Conservation (phyloP, 2,888 invertebrate genomes). For the Thysanoteuthis rhombus region DNA sequence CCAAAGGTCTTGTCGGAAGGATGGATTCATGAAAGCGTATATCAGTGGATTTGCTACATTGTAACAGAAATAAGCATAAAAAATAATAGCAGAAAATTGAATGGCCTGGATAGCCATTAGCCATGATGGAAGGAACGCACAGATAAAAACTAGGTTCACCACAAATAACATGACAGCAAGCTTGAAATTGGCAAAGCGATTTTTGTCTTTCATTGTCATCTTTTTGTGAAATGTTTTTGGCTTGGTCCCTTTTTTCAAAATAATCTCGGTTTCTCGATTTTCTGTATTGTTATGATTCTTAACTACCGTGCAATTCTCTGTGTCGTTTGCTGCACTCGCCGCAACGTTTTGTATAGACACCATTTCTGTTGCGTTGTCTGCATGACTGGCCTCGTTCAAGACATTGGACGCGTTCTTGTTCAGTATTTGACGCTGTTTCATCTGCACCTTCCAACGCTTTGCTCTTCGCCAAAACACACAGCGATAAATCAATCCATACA, state of each 20-base stretch:
- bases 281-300: neutral
- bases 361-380: neutral
- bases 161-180: slow-evolving; percentile 61
- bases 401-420: neutral
- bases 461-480: slow-evolving; percentile 51
- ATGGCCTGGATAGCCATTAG: slow-evolving; percentile 48
- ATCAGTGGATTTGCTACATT: slow-evolving; percentile 59
- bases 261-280: slow-evolving; percentile 23
- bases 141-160: slow-evolving; percentile 55
- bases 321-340: neutral
- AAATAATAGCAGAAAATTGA: slow-evolving; percentile 44
- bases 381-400: neutral
- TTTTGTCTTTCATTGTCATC: slow-evolving; percentile 35
- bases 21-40: slow-evolving; percentile 59
- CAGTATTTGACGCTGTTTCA: slow-evolving; percentile 39
- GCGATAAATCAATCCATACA: slow-evolving; percentile 57
- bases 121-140: slow-evolving; percentile 54
- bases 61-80: slow-evolving; percentile 59
- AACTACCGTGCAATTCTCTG: neutral
- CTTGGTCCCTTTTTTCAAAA: slow-evolving; percentile 19
- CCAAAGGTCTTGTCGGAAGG: slow-evolving; percentile 51
- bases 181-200: slow-evolving; percentile 48
- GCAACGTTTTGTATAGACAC: neutral
- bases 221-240: neutral
- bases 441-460: slow-evolving; percentile 27